These are phyloP conservation scores for Mirounga angustirostris DNA, from an alignment of 2,113 vertebrate genomes.

Conservation along the genomic window DNA sequence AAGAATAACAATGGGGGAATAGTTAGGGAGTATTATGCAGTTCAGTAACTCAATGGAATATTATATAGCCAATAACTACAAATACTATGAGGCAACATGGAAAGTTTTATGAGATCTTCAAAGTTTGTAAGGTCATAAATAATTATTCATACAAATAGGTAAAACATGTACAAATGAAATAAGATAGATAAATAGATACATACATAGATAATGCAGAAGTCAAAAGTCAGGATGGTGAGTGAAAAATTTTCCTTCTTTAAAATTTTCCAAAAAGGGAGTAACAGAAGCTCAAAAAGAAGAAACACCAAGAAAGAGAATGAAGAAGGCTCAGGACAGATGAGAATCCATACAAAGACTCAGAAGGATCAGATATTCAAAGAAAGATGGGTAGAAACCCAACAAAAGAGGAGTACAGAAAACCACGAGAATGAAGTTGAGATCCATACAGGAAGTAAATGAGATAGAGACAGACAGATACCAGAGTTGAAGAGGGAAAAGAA, in stretches of 20 bases:
- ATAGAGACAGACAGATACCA: background rate
- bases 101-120: background rate
- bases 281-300: background rate
- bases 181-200: background rate
- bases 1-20: background rate
- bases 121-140: background rate
- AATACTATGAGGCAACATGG: background rate
- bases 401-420: background rate
- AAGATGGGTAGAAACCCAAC: background rate
- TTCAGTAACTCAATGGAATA: background rate
- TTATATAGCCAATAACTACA: slow-evolving; percentile 14
- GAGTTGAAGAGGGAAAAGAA: background rate
- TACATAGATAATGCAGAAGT: background rate
- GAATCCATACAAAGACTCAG: background rate
- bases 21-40: background rate
- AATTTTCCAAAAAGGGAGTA: background rate
- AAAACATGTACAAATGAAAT: background rate
- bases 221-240: background rate
- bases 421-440: background rate
- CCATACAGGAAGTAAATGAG: background rate
- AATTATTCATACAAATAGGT: background rate
- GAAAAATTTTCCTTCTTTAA: background rate
- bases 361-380: background rate
- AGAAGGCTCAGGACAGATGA: background rate
- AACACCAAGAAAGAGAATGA: background rate